Conservation (phyloP, 1,140 invertebrate genomes). For the Diplogasteroides magnus region DNA sequence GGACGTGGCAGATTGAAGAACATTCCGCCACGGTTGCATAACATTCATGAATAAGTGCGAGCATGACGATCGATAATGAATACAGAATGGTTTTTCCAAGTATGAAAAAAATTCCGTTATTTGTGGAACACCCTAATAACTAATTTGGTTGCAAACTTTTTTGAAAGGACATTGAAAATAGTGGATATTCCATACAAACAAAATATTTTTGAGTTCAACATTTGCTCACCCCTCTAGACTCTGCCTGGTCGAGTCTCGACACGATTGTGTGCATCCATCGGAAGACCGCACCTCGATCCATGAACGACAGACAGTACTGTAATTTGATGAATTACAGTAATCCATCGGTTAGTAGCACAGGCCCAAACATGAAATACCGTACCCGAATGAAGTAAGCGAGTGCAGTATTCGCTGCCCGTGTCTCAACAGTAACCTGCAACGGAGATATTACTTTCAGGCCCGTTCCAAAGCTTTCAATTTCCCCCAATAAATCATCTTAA, state of each 20-base stretch:
- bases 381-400: constrained; percentile 46
- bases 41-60: too few species aligned
- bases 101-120: too few species aligned
- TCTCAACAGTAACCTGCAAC: constrained; percentile 40
- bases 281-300: constrained; percentile 88
- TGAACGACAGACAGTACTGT: constrained; percentile 79
- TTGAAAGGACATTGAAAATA: too few species aligned
- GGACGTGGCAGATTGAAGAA: too few species aligned
- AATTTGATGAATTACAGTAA: constrained; percentile 40
- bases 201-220: constrained; percentile 12
- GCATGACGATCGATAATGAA: too few species aligned
- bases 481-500: too few species aligned
- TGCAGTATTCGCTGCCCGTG: constrained; percentile 42
- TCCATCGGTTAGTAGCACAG: background rate
- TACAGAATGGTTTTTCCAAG: too few species aligned
- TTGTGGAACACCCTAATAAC: too few species aligned
- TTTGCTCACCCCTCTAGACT: constrained; percentile 61
- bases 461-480: too few species aligned
- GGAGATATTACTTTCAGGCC: too few species aligned
- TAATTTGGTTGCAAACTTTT: too few species aligned
- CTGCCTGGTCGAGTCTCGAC: constrained; percentile 75
- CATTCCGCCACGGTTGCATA: too few species aligned
- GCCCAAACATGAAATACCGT: background rate
- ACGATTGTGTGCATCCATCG: constrained; percentile 77
- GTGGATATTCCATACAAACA: constrained; percentile 13